Evolutionary conservation across 2,113 vertebrate genomes (phyloP).

Genomic region (Psophia crepitans): DNA sequence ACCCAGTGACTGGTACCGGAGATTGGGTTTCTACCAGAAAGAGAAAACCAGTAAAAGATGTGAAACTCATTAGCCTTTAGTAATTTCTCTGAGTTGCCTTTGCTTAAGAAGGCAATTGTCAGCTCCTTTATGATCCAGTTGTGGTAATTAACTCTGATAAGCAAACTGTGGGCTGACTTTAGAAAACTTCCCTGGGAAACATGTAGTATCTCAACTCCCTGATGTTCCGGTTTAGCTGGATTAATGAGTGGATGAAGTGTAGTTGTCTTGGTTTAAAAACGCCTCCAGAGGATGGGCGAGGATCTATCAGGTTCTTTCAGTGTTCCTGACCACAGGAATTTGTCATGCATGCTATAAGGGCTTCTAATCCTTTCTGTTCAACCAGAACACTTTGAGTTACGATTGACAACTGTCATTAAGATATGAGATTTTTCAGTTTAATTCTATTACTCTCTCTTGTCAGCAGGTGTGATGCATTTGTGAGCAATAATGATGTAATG

Average conservation of each 20-base stretch:
- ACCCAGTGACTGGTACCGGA: background rate
- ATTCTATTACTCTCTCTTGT: background rate
- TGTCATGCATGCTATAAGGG: background rate
- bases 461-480: background rate
- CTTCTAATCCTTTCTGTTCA: background rate
- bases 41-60: background rate
- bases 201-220: background rate
- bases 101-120: background rate
- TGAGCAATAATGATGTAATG: background rate
- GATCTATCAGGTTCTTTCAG: background rate
- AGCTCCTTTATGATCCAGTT: background rate
- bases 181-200: conserved; percentile 1
- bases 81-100: background rate
- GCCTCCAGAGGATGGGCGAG: background rate
- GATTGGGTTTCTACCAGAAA: background rate
- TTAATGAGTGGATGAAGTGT: background rate
- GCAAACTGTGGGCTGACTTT: background rate
- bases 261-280: background rate
- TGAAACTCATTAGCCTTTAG: background rate
- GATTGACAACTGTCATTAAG: background rate
- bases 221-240: conserved; percentile 50
- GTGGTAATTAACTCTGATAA: background rate
- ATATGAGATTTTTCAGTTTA: background rate
- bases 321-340: background rate
- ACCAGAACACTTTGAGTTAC: background rate